Conservation (phyloP, 2,888 invertebrate species). For the Poecilus cupreus region DNA sequence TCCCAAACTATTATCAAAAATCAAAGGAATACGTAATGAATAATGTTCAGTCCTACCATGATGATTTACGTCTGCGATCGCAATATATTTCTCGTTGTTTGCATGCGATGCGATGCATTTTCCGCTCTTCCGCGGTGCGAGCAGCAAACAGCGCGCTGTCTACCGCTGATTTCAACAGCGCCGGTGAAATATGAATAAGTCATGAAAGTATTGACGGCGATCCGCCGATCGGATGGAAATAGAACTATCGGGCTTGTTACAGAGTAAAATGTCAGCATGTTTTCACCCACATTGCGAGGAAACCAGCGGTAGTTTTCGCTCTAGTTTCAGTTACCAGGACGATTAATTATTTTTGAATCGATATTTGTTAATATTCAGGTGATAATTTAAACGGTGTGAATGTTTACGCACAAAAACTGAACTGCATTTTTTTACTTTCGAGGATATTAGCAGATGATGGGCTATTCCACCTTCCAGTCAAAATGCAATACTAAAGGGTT, state of each 20-base stretch:
- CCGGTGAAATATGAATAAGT: constrained; percentile 16
- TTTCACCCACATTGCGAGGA: neutral
- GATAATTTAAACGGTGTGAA: constrained; percentile 2
- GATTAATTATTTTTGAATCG: constrained; percentile 44
- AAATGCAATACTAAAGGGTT: too few relatives aligned
- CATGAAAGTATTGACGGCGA: neutral
- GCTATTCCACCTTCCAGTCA: too few relatives aligned
- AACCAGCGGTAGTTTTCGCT: neutral
- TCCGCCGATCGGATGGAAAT: constrained; percentile 24
- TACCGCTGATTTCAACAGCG: constrained; percentile 1
- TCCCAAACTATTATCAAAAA: neutral
- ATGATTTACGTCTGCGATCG: neutral
- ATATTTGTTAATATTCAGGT: constrained; percentile 41
- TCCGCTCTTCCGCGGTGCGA: constrained; percentile 1
- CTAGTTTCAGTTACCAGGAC: neutral
- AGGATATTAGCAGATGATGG: too few relatives aligned
- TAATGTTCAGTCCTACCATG: neutral
- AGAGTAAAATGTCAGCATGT: constrained; percentile 25
- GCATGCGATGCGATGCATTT: neutral
- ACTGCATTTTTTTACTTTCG: too few relatives aligned
- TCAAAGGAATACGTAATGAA: neutral
- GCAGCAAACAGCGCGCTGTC: neutral
- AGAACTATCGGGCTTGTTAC: constrained; percentile 28
- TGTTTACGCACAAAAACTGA: neutral
- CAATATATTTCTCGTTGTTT: constrained; percentile 16